phyloP scores from a whole-genome alignment of 2,888 invertebrate genomes.

The Pristionchus arcanus region DNA sequence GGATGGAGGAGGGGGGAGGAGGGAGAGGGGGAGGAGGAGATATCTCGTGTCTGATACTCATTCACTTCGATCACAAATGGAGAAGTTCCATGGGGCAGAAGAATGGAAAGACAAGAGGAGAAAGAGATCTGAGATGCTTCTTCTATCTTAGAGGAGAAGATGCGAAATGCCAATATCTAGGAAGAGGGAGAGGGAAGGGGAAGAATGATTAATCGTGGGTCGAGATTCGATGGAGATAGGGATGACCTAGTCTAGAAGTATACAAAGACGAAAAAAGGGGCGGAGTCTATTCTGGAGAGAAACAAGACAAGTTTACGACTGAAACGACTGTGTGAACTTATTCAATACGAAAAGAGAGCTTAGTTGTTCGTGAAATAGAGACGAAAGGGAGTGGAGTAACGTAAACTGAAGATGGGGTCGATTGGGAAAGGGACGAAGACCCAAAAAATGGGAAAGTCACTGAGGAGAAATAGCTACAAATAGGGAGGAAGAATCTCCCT shows the following conservation, averaged over 20 bases:
- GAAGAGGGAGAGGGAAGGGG: not conserved
- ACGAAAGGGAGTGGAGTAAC: not conserved
- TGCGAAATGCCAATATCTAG: slow-evolving; percentile 7
- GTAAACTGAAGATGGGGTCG: slow-evolving; percentile 13
- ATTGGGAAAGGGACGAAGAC: not conserved
- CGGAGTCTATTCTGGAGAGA: not conserved
- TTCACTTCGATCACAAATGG: slow-evolving; percentile 12
- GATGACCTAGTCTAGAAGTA: not conserved
- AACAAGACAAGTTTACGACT: slow-evolving; percentile 2
- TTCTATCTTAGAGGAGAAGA: not conserved
- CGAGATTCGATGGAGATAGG: slow-evolving; percentile 15
- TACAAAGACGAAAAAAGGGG: not conserved
- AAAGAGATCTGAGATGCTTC: slow-evolving; percentile 24
- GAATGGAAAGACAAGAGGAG: not conserved
- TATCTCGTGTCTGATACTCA: slow-evolving; percentile 23
- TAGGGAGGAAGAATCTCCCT: not conserved
- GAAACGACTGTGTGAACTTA: not conserved
- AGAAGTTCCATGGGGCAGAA: slow-evolving; percentile 29
- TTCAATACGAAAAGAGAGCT: not conserved
- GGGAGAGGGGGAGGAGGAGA: not conserved
- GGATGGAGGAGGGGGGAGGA: slow-evolving; percentile 7
- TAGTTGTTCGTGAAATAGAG: slow-evolving; percentile 36
- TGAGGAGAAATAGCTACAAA: slow-evolving; percentile 12
- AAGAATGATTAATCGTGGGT: slow-evolving; percentile 12
- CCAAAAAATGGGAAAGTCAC: not conserved